phyloP scores from a whole-genome alignment of 2,113 vertebrate species.

The Lasiurus cinereus region DNA sequence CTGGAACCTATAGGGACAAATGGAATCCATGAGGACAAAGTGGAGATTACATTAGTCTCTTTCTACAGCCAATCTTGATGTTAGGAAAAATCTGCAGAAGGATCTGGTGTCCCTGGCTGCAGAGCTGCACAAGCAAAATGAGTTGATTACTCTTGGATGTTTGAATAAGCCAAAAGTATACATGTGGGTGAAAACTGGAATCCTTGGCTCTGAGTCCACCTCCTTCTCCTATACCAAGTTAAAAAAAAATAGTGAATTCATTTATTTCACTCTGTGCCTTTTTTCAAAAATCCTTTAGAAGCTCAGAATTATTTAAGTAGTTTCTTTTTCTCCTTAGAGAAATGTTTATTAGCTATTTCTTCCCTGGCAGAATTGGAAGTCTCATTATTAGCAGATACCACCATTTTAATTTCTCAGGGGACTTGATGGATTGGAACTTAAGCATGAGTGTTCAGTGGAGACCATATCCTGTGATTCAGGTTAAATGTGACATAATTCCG shows the following conservation, averaged over 20 bases:
- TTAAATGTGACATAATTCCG: slow-evolving; percentile 3
- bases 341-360: not conserved
- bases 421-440: not conserved
- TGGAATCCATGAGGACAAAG: not conserved
- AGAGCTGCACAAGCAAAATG: not conserved
- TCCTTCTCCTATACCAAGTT: not conserved
- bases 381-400: not conserved
- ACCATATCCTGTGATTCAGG: not conserved
- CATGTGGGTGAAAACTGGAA: not conserved
- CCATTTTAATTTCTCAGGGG: not conserved
- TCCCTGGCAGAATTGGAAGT: not conserved
- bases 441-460: not conserved
- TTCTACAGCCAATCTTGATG: not conserved
- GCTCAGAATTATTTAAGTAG: not conserved
- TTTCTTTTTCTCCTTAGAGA: slow-evolving; percentile 41
- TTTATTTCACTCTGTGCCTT: not conserved
- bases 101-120: not conserved
- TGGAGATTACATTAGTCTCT: not conserved
- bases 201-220: not conserved
- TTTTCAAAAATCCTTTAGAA: not conserved
- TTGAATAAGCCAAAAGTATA: slow-evolving; percentile 6
- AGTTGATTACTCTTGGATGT: not conserved
- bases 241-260: slow-evolving; percentile 33
- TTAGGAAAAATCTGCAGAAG: not conserved
- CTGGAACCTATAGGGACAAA: not conserved